phyloP scores from a whole-genome alignment of 1,140 invertebrate genomes.

The Pachyrhynchus sulphureomaculatus region DNA sequence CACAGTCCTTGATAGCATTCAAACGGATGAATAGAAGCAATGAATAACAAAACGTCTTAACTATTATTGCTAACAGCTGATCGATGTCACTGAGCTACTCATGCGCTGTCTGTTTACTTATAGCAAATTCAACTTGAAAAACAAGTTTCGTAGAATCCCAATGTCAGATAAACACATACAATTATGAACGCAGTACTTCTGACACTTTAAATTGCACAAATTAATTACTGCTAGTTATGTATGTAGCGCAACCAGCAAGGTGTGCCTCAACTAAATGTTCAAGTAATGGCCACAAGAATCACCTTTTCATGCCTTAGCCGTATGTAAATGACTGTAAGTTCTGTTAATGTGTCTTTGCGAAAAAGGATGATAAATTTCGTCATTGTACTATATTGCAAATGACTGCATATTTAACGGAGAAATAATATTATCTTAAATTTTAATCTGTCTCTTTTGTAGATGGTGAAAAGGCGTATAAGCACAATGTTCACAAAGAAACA shows the following conservation, averaged over 20 bases:
- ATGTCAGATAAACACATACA: no score
- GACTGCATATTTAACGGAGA: slow-evolving; percentile 13
- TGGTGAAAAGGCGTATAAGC: background rate
- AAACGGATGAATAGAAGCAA: no score
- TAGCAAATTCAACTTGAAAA: no score
- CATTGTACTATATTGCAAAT: slow-evolving; percentile 14
- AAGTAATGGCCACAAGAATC: slow-evolving; percentile 9
- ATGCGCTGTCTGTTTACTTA: no score
- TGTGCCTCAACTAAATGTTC: slow-evolving; percentile 23
- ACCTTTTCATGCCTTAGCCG: slow-evolving; percentile 20
- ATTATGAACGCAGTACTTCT: slow-evolving; percentile 10
- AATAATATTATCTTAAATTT: slow-evolving; percentile 19
- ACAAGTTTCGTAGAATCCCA: no score
- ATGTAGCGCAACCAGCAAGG: slow-evolving; percentile 27
- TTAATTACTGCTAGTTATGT: slow-evolving; percentile 27
- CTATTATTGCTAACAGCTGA: no score
- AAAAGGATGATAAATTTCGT: slow-evolving; percentile 25
- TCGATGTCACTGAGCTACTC: no score
- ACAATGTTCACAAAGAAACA: no score
- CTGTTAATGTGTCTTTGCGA: slow-evolving; percentile 19
- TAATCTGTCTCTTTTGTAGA: background rate
- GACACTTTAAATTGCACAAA: slow-evolving; percentile 21
- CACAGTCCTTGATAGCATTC: no score
- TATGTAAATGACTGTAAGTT: slow-evolving; percentile 20
- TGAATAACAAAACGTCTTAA: no score